Evolutionary conservation across 2,113 vertebrate species (phyloP), one percentile per base, ranked within the genome.

Genomic region (Amphilophus citrinellus): DNA sequence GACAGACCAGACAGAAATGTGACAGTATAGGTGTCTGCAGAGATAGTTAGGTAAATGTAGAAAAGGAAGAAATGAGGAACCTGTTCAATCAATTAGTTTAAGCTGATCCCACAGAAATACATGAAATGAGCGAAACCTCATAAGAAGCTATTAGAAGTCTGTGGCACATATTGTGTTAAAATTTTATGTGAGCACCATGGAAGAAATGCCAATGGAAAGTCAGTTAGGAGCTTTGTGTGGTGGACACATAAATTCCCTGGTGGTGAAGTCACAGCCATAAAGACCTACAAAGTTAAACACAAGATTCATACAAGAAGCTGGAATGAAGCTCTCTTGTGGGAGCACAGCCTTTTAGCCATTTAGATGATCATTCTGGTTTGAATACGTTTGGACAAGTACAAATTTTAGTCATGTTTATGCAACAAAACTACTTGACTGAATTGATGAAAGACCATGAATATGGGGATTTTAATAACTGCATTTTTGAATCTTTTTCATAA

Each of bases 1-100:
- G 76, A 78, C 79, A 77, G 27, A 17, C 3, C 30, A 77, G 50
- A 71, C 32, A 15, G 30, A 66, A 80, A 79, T 78, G 58, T 32
- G 65, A 85, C 15, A 60, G 22, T 14, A 37, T 57, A 6, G 53
- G 39, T 77, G 32, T 83, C 65, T 83, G 60, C 11, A 60, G 66
- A 30, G 76, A 65, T 53, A 17, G 44, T 44, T 42, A 10, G 58
- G 44, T 35, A 83, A 77, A 53, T n/a, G 30, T 18, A 59, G 63
- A 63, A 59, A 77, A 47, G 22, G 22, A 65, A 63, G 10, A 42
- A 10, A 63, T 32, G 5, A 80, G 6, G 9, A 58, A 32, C 27
- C 37, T 24, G 18, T 44, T 35, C 13, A 14, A 6, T 39, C 18
- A 17, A 22, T 75, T 56, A 42, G 22, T 35, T 39, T 10, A 11